These are phyloP conservation scores for Ferdinandea cuprea DNA, from an alignment of 2,888 invertebrate species.

Conservation along the genomic window DNA sequence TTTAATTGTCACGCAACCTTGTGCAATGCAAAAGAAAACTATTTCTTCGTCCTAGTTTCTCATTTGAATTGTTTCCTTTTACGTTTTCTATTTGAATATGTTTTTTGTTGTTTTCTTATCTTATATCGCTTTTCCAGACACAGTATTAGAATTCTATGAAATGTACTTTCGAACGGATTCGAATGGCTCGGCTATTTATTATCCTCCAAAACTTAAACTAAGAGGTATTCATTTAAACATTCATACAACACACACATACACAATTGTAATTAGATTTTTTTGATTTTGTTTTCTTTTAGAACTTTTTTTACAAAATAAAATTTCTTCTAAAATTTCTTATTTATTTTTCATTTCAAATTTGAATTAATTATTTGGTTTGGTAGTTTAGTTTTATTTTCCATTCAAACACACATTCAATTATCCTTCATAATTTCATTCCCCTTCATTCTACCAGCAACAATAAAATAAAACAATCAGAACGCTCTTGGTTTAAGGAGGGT, in stretches of 20 bases:
- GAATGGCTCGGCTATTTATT: slow-evolving; percentile 86
- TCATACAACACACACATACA: slow-evolving; percentile 20
- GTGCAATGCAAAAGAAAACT: slow-evolving; percentile 39
- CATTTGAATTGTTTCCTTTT: slow-evolving; percentile 75
- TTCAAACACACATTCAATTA: slow-evolving; percentile 15
- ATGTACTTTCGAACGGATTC: slow-evolving; percentile 90
- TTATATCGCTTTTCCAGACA: slow-evolving; percentile 85
- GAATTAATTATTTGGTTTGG: background rate
- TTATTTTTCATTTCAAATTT: slow-evolving; percentile 35
- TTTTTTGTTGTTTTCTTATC: slow-evolving; percentile 76
- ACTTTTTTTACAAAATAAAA: slow-evolving; percentile 29
- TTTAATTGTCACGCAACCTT: slow-evolving; percentile 68
- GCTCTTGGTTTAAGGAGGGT: background rate
- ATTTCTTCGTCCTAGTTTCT: slow-evolving; percentile 52
- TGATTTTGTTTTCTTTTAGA: background rate
- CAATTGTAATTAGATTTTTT: slow-evolving; percentile 12
- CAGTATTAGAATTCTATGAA: slow-evolving; percentile 87
- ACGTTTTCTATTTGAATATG: slow-evolving; percentile 66
- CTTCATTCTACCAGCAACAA: background rate
- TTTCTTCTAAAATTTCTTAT: slow-evolving; percentile 16
- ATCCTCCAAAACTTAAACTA: slow-evolving; percentile 88
- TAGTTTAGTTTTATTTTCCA: slow-evolving; percentile 12
- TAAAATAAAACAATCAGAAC: slow-evolving; percentile 1
- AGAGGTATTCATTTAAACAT: slow-evolving; percentile 85
- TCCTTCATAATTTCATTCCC: background rate